Evolutionary conservation across 2,888 invertebrate species (phyloP).

Genomic region (Osmoderma eremita): DNA sequence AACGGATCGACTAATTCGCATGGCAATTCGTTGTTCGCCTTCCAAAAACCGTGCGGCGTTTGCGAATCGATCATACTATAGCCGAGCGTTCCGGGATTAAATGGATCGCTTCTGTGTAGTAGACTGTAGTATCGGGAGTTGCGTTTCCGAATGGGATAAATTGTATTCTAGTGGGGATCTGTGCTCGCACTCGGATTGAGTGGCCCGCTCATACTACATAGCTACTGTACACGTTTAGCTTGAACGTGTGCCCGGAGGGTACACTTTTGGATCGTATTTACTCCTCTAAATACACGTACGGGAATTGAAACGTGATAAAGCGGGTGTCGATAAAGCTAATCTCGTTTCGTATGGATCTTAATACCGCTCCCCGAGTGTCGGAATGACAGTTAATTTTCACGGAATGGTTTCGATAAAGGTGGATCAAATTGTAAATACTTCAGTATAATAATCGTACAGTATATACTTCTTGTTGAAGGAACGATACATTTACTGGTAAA

Average conservation of each 20-base stretch:
- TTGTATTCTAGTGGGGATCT: not conserved
- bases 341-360: slow-evolving; percentile 5
- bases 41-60: not conserved
- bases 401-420: slow-evolving; percentile 22
- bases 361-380: not conserved
- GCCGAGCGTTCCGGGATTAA: not conserved
- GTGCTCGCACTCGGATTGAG: not conserved
- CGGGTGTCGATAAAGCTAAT: slow-evolving; percentile 29
- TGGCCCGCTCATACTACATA: not conserved
- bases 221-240: not conserved
- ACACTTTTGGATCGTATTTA: not conserved
- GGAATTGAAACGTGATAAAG: slow-evolving; percentile 21
- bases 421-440: slow-evolving; percentile 13
- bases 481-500: too few species aligned
- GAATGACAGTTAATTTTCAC: slow-evolving; percentile 15
- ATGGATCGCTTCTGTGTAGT: not conserved
- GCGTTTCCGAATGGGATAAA: slow-evolving; percentile 2
- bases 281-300: not conserved
- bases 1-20: slow-evolving; percentile 25
- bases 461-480: too few species aligned
- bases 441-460: too few species aligned
- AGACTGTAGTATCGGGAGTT: not conserved
- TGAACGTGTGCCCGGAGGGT: not conserved
- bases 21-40: slow-evolving; percentile 7
- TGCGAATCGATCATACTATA: slow-evolving; percentile 2